Conservation (phyloP, 2,888 invertebrate genomes). For the Hyposoter didymator region DNA sequence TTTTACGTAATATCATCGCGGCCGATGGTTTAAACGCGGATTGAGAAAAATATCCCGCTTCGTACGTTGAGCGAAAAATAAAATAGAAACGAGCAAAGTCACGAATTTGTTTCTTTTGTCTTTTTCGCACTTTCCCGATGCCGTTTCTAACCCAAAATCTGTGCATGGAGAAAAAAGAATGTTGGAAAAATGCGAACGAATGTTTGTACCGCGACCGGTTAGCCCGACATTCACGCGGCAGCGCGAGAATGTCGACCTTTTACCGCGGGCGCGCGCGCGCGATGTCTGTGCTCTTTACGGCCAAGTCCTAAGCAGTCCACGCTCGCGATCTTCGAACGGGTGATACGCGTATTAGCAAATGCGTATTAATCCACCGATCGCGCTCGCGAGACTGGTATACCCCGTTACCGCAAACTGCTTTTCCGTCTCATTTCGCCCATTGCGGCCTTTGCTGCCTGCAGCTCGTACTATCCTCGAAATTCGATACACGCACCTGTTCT, state of each 20-base stretch:
- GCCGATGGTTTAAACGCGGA: too few relatives aligned
- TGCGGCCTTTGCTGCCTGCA: conserved; percentile 4
- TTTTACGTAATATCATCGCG: too few relatives aligned
- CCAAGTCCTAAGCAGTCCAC: neutral
- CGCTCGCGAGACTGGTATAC: conserved; percentile 46
- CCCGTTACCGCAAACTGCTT: conserved; percentile 67
- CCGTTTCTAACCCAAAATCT: too few relatives aligned
- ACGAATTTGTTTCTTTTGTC: neutral
- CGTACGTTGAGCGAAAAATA: too few relatives aligned
- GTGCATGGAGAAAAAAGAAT: conserved; percentile 62
- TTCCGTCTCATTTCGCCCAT: conserved; percentile 60
- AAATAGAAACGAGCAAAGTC: too few relatives aligned
- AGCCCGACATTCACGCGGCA: conserved; percentile 73
- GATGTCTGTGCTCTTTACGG: conserved; percentile 19
- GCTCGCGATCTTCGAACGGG: neutral
- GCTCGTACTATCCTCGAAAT: conserved; percentile 40
- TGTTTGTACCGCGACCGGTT: conserved; percentile 75
- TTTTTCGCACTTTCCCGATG: neutral
- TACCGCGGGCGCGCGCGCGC: conserved; percentile 24
- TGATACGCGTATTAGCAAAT: neutral
- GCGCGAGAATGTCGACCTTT: conserved; percentile 68
- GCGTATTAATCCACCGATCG: conserved; percentile 34
- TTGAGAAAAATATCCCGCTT: too few relatives aligned
- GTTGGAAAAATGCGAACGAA: conserved; percentile 71
- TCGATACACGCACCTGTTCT: conserved; percentile 33